phyloP scores from a whole-genome alignment of 2,797 vertebrate genomes.

The Heteromormyrus szaboi region DNA sequence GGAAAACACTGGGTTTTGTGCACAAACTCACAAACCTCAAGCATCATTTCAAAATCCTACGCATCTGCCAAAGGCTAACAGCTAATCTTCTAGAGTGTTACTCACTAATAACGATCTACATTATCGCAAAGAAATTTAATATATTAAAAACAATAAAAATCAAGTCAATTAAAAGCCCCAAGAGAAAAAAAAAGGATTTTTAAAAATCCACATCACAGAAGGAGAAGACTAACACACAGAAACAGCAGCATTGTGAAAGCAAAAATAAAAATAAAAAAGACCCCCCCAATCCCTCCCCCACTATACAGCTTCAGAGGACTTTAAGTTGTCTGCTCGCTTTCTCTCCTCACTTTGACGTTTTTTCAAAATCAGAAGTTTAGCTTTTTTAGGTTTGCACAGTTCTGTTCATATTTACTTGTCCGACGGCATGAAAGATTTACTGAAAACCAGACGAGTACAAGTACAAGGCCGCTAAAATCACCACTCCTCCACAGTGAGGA shows the following conservation, averaged over 20 bases:
- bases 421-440: not conserved
- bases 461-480: constrained; percentile 66
- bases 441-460: constrained; percentile 29
- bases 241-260: constrained; percentile 65
- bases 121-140: constrained; percentile 42
- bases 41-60: constrained; percentile 34
- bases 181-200: constrained; percentile 35
- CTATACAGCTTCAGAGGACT: constrained; percentile 41
- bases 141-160: constrained; percentile 48
- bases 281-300: constrained; percentile 34
- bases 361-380: not conserved
- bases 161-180: constrained; percentile 44
- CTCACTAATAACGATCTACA: constrained; percentile 52
- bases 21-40: constrained; percentile 42
- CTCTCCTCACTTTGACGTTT: not conserved
- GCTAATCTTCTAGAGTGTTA: constrained; percentile 47
- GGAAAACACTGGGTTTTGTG: constrained; percentile 26
- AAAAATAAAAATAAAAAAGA: constrained; percentile 33
- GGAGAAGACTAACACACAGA: constrained; percentile 51
- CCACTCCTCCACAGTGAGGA: constrained; percentile 40
- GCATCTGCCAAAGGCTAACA: constrained; percentile 35
- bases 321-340: not conserved
- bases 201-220: constrained; percentile 40
- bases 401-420: constrained; percentile 10
- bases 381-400: constrained; percentile 6